A percentile compares a stretch with the other conserved stretches of the same genome.
Conservation (phyloP, 1,140 invertebrate genomes). For the Ctenoplectra terminalis region DNA sequence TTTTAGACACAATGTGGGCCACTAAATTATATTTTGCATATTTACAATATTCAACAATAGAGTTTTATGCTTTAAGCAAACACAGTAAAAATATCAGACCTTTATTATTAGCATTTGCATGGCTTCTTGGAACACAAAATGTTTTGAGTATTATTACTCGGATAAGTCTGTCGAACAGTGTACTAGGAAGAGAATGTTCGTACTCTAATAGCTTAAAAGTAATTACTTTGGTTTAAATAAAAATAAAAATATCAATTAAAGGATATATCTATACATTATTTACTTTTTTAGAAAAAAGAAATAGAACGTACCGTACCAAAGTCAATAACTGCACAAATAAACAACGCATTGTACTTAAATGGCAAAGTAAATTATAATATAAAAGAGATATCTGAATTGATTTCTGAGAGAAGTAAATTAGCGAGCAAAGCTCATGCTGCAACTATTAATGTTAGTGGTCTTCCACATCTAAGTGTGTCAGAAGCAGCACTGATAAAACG, state of each 20-base stretch:
- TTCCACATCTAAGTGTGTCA: constrained; percentile 73
- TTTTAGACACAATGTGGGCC: constrained; percentile 67
- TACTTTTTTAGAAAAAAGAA: constrained; percentile 28
- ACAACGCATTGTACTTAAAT: constrained; percentile 67
- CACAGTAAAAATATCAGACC: constrained; percentile 52
- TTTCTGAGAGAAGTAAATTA: constrained; percentile 70
- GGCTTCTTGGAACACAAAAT: constrained; percentile 71
- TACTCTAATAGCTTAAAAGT: not conserved
- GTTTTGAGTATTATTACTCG: constrained; percentile 55
- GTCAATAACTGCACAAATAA: constrained; percentile 52
- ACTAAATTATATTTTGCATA: constrained; percentile 73
- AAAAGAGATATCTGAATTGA: constrained; percentile 74
- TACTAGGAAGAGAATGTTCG: constrained; percentile 63
- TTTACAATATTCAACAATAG: constrained; percentile 70
- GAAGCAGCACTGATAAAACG: constrained; percentile 74
- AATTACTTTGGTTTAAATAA: not conserved
- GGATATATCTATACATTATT: not conserved
- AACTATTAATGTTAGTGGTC: constrained; percentile 63
- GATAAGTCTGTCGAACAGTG: constrained; percentile 59
- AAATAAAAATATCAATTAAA: not conserved
- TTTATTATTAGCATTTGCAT: constrained; percentile 72
- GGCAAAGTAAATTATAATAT: constrained; percentile 75
- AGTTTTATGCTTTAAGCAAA: constrained; percentile 68
- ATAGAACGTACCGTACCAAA: constrained; percentile 11
- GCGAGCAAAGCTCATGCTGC: constrained; percentile 69